Conservation (phyloP, 2,113 vertebrate genomes). For the Mus pahari region DNA sequence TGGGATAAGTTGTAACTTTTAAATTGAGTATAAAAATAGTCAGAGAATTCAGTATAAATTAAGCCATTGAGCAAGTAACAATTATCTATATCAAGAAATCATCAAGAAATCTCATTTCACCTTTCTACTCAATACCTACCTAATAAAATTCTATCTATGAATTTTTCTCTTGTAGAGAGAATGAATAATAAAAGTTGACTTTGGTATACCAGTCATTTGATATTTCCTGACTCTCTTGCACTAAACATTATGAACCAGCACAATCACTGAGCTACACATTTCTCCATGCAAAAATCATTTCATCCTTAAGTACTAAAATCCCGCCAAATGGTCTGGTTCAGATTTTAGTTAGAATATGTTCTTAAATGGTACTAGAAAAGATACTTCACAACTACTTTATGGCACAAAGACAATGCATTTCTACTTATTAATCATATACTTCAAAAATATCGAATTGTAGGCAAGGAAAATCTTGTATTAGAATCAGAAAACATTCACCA, state of each 20-base stretch:
- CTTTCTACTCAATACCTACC: neutral
- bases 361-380: neutral
- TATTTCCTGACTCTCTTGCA: neutral
- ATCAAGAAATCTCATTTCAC: conserved; percentile 21
- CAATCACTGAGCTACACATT: neutral
- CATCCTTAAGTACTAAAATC: neutral
- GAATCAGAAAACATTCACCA: neutral
- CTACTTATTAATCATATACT: conserved; percentile 5
- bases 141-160: conserved; percentile 34
- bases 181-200: neutral
- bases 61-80: neutral
- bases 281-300: neutral
- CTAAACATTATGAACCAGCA: neutral
- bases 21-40: conserved; percentile 17
- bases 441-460: conserved; percentile 8
- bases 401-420: neutral
- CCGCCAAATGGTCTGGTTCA: neutral
- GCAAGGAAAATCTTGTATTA: neutral
- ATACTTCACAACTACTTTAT: neutral
- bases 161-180: conserved; percentile 24
- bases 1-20: conserved; percentile 10
- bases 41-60: conserved; percentile 9
- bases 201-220: neutral
- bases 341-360: conserved; percentile 2
- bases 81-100: neutral